Evolutionary conservation across 2,113 vertebrate species (phyloP), one percentile per base, ranked within the genome.

Genomic region (Bubo bubo): DNA sequence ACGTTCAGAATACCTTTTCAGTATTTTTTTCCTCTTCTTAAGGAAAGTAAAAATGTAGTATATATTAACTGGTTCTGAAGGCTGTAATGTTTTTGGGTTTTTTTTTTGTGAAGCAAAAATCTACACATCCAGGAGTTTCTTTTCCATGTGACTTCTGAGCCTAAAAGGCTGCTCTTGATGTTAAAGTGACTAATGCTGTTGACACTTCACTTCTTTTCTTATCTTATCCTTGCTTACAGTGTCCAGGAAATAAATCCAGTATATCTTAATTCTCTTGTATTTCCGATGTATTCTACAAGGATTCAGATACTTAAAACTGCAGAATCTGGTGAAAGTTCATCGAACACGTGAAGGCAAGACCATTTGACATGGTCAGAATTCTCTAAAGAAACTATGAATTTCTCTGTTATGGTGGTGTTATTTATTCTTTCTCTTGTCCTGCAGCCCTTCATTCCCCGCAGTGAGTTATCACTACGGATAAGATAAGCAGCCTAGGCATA

Each of bases 261-360:
- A 2, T 17, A 17, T 41, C 4, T 58, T 53, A 39, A 27, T 76
- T 83, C 34, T 80, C 8, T 50, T 64, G 6, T 49, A 10, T 71
- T 95, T 59, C 8, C 5, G 2, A 18, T 52, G 7, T 74, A 16
- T 73, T 47, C 41, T 64, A 2, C 30, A 35, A 35, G 50, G 55
- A 24, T 35, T 56, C 21, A 35, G 12, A 12, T 64, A 10, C 8
- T 39, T 90, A 45, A 53, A 60, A 49, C 26, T 71, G 10, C 8
- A 30, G 14, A 67, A 45, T 45, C 45, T 41, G 16, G 7, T 86
- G 43, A 13, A 74, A 72, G 26, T 43, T 68, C 43, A 30, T 50
- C 8, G 10, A 41, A 27, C 2, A 10, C 2, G 0, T 52, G 49
- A 72, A 63, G 43, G 17, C 5, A 58, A 50, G 20, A 47, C n/a